Conservation (phyloP, 2,888 invertebrate genomes). For the Adelphocoris suturalis region DNA sequence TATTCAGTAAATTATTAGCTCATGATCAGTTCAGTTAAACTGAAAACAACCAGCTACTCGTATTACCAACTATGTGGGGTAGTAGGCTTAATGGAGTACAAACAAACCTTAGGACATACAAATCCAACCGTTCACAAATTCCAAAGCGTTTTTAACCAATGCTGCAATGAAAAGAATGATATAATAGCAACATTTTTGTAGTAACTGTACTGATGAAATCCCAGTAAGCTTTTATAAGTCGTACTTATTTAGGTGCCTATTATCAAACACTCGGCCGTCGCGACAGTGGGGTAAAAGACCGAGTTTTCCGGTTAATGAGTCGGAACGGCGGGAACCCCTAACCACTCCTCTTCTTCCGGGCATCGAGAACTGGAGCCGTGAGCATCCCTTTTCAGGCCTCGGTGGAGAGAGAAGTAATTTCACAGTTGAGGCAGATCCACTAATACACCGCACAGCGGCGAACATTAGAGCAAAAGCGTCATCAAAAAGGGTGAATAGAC, state of each 20-base stretch:
- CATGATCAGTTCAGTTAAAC: too few species aligned
- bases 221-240: not conserved
- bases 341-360: not conserved
- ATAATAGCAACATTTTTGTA: too few species aligned
- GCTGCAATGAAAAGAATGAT: too few species aligned
- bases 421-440: not conserved
- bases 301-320: conserved; percentile 30
- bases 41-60: too few species aligned
- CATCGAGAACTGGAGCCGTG: not conserved
- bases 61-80: too few species aligned
- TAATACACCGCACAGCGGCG: conserved; percentile 2
- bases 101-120: too few species aligned
- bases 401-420: conserved; percentile 2
- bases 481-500: not conserved
- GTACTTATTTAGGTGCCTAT: not conserved
- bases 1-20: too few species aligned
- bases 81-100: too few species aligned
- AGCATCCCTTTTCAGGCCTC: conserved; percentile 8
- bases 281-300: conserved; percentile 20
- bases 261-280: conserved; percentile 8
- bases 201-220: not conserved
- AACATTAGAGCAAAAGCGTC: not conserved
- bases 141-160: too few species aligned
- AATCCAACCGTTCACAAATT: too few species aligned
- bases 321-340: not conserved